These are phyloP conservation scores for Rapana venosa DNA, from an alignment of 2,888 invertebrate species.

Conservation along the genomic window DNA sequence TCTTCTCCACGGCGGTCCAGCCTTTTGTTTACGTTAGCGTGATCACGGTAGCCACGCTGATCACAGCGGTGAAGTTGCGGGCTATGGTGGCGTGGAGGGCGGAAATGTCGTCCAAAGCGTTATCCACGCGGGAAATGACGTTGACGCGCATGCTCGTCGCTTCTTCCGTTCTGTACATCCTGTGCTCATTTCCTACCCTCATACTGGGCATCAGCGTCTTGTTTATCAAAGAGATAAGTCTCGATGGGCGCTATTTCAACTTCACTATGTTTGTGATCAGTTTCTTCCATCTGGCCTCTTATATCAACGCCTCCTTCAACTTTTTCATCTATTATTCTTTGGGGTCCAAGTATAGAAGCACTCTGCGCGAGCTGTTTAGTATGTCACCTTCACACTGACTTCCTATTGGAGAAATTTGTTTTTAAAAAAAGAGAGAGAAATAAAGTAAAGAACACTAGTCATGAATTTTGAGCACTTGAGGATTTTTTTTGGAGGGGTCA, in stretches of 20 bases:
- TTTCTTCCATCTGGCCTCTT: not conserved
- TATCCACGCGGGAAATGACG: constrained; percentile 18
- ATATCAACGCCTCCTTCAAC: not conserved
- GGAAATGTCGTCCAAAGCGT: not conserved
- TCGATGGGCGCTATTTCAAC: not conserved
- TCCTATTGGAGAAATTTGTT: too few species aligned
- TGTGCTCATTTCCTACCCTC: not conserved
- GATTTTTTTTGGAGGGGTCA: too few species aligned
- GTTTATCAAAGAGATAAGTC: not conserved
- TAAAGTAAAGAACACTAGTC: too few species aligned
- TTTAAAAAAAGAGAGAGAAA: too few species aligned
- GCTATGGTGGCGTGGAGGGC: constrained; percentile 24
- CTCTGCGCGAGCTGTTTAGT: too few species aligned
- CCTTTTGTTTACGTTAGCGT: not conserved
- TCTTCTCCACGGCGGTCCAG: not conserved
- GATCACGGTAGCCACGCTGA: not conserved
- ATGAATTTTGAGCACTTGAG: too few species aligned
- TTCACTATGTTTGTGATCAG: not conserved
- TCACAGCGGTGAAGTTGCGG: constrained; percentile 15
- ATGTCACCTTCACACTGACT: too few species aligned
- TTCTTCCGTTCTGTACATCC: not conserved
- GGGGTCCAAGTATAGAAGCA: not conserved
- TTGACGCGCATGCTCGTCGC: constrained; percentile 17
- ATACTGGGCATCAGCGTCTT: not conserved
- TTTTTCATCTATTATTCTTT: not conserved